phyloP scores from a whole-genome alignment of 2,888 invertebrate species.

The Allophyes oxyacanthae region DNA sequence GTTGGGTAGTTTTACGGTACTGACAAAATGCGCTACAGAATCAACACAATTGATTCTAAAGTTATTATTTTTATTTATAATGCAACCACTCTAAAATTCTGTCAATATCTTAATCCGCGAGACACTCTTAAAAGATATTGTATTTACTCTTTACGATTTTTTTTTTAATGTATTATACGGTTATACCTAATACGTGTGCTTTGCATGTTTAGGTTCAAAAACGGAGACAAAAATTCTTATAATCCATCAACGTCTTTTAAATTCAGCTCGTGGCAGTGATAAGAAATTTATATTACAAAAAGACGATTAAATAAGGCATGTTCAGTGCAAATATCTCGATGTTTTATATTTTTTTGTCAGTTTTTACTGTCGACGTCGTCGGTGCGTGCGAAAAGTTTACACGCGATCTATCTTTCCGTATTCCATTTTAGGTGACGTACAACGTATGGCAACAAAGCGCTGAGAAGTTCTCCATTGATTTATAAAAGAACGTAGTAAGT shows the following conservation, averaged over 20 bases:
- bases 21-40: no score
- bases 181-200: background rate
- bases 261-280: slow-evolving; percentile 23
- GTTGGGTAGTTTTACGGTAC: no score
- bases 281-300: slow-evolving; percentile 41
- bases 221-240: background rate
- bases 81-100: no score
- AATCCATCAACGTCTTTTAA: slow-evolving; percentile 27
- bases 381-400: slow-evolving; percentile 49
- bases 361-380: slow-evolving; percentile 28
- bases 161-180: no score
- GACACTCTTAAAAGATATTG: no score
- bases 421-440: slow-evolving; percentile 42
- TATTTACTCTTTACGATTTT: no score
- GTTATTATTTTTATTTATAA: no score
- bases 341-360: slow-evolving; percentile 29
- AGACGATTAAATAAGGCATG: slow-evolving; percentile 25
- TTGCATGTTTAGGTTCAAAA: slow-evolving; percentile 12
- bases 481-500: background rate
- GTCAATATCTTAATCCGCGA: no score
- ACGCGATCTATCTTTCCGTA: slow-evolving; percentile 58
- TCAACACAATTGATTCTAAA: no score
- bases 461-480: slow-evolving; percentile 9
- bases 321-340: slow-evolving; percentile 30
- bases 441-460: background rate